These are phyloP conservation scores for Plestiodon gilberti DNA, from an alignment of 2,113 vertebrate species.

Conservation along the genomic window DNA sequence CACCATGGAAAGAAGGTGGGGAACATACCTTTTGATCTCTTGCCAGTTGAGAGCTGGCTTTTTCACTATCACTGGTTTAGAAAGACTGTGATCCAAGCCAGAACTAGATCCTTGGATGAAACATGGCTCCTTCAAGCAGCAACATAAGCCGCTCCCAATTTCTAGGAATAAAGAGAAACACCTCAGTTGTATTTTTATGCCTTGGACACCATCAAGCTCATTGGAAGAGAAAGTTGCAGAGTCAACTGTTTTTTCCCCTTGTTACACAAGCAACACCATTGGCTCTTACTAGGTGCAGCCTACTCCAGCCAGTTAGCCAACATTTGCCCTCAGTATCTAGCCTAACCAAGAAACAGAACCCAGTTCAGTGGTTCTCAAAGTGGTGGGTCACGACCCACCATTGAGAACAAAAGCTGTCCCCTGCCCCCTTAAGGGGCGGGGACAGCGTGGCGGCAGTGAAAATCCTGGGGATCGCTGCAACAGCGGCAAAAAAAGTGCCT, in stretches of 20 bases:
- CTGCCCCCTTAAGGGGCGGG: no score
- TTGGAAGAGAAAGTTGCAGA: neutral
- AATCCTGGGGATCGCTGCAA: no score
- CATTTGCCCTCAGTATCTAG: neutral
- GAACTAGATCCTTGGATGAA: constrained; percentile 41
- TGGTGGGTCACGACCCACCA: no score
- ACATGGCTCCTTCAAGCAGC: constrained; percentile 79
- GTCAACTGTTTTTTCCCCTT: neutral
- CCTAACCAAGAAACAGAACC: neutral
- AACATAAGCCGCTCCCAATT: constrained; percentile 76
- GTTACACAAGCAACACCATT: neutral
- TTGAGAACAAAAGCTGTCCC: no score
- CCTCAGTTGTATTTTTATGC: neutral
- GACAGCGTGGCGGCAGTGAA: no score
- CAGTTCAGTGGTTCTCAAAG: no score
- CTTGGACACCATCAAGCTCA: neutral
- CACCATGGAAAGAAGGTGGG: neutral
- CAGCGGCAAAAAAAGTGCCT: no score
- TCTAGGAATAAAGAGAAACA: constrained; percentile 63
- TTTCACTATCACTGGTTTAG: constrained; percentile 61
- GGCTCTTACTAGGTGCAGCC: neutral
- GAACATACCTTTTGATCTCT: constrained; percentile 80
- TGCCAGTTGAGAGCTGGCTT: constrained; percentile 81
- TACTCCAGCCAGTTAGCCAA: neutral
- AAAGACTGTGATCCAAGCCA: neutral